Evolutionary conservation across 2,888 invertebrate species (phyloP), one percentile per base, ranked within the genome.

Genomic region (Baronia brevicornis): DNA sequence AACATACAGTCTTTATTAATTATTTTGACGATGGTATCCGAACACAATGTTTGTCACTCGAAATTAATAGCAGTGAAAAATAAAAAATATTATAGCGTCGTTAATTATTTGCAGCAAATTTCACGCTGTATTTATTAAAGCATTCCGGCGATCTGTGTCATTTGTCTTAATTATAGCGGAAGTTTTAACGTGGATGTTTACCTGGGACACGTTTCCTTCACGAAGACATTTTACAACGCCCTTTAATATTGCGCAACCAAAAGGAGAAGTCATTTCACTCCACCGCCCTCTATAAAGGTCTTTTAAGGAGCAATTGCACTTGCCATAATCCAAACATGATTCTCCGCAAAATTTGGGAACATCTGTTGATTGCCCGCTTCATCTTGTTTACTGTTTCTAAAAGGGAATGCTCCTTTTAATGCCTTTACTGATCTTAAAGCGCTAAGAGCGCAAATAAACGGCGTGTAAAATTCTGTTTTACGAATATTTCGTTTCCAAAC

Each of bases 291-390:
- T n/a, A n/a, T n/a, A n/a, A n/a, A n/a, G n/a, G n/a, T 28, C 36
- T 46, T 43, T 44, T 39, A 41, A 43, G 43, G 47, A 39, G 48
- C 48, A 46, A 48, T 55, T 33, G 44, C 42, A 51, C 54, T 54
- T 51, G 51, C 46, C 54, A 44, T 51, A 48, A 55, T 54, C 44
- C 53, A 41, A 51, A 48, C 47, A 51, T 40, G 48, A 44, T 44
- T 46, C 36, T 39, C 42, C 36, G 35, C 37, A 44, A 46, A 45
- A 44, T 43, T 54, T 41, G 44, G 49, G 45, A 29, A 45, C 11
- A 29, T 30, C 34, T 38, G 37, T 44, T 39, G 40, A 53, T 46
- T 40, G 39, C 36, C 46, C 36, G 43, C 40, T 43, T 39, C 29
- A n/a, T n/a, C 28, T 34, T 35, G 25, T 37, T 33, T 38, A 28